A percentile compares a stretch with the other conserved stretches of the same genome.
These are phyloP conservation scores for Fistularia tabacaria DNA, from an alignment of 2,797 vertebrate species.

Conservation along the genomic window DNA sequence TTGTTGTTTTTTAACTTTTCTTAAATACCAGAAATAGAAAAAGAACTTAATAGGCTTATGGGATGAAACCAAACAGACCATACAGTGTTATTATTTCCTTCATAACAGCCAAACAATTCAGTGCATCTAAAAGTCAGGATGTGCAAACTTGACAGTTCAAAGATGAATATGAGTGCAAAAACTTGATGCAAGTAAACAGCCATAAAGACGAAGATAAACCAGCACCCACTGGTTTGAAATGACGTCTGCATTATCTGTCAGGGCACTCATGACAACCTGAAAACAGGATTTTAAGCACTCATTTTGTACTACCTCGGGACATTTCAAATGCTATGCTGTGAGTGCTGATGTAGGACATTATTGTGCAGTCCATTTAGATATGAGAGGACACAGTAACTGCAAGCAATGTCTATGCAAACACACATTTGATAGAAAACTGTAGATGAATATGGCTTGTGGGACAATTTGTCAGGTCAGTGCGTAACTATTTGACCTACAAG, in stretches of 20 bases:
- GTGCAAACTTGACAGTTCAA: conserved; percentile 51
- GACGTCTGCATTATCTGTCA: conserved; percentile 42
- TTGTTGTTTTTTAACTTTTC: too few relatives aligned
- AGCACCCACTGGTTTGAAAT: conserved; percentile 33
- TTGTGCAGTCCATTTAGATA: conserved; percentile 44
- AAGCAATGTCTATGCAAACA: conserved; percentile 29
- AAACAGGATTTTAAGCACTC: conserved; percentile 27
- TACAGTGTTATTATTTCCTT: not conserved
- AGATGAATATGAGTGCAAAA: conserved; percentile 52
- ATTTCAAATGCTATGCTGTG: conserved; percentile 25
- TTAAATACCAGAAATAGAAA: too few relatives aligned
- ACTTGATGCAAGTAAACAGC: conserved; percentile 1
- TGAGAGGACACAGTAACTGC: conserved; percentile 27
- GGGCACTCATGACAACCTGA: conserved; percentile 47
- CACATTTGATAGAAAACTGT: conserved; percentile 36
- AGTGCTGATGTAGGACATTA: conserved; percentile 41
- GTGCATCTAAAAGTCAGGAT: conserved; percentile 57
- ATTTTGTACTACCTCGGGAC: conserved; percentile 47
- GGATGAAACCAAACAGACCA: not conserved
- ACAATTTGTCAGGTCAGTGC: conserved; percentile 64
- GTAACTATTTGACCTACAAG: conserved; percentile 70
- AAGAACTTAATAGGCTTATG: too few relatives aligned
- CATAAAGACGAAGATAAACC: conserved; percentile 34
- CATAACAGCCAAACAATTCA: conserved; percentile 43
- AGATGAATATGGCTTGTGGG: conserved; percentile 56